Percentiles rank a stretch among this genome's conserved stretches.
phyloP scores from a whole-genome alignment of 2,113 vertebrate species.

The Xiphorhynchus elegans region DNA sequence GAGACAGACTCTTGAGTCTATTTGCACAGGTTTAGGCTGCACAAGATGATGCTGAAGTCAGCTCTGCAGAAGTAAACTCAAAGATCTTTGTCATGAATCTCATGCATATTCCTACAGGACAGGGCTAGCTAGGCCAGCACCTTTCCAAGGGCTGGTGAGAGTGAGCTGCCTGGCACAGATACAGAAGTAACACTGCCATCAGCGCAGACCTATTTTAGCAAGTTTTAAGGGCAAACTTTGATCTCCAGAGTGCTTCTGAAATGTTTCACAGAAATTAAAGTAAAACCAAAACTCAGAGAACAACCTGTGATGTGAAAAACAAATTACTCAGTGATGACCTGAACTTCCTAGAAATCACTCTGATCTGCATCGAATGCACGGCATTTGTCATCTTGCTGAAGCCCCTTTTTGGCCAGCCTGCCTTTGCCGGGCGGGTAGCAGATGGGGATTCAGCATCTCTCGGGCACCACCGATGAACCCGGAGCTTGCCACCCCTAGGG shows the following conservation, averaged over 20 bases:
- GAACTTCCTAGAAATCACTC: conserved; percentile 36
- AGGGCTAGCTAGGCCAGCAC: neutral
- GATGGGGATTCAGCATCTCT: neutral
- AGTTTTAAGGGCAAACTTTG: neutral
- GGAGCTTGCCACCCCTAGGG: accelerated
- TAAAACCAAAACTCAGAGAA: conserved; percentile 22
- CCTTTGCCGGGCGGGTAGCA: neutral
- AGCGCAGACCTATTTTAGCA: neutral
- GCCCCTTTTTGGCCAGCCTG: neutral
- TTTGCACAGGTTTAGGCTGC: neutral
- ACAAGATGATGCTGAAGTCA: neutral
- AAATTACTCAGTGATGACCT: neutral
- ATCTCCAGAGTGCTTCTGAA: neutral
- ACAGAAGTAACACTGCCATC: neutral
- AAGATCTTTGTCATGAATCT: neutral
- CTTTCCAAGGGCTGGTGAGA: neutral
- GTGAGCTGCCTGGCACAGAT: accelerated
- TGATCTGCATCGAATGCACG: neutral
- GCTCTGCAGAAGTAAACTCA: neutral
- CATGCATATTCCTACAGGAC: accelerated
- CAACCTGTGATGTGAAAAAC: neutral
- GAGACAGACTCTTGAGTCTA: neutral
- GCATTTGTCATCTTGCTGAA: neutral
- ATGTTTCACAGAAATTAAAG: neutral
- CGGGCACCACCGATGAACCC: neutral